phyloP scores from a whole-genome alignment of 1,140 invertebrate species.

The Ridgeia piscesae region DNA sequence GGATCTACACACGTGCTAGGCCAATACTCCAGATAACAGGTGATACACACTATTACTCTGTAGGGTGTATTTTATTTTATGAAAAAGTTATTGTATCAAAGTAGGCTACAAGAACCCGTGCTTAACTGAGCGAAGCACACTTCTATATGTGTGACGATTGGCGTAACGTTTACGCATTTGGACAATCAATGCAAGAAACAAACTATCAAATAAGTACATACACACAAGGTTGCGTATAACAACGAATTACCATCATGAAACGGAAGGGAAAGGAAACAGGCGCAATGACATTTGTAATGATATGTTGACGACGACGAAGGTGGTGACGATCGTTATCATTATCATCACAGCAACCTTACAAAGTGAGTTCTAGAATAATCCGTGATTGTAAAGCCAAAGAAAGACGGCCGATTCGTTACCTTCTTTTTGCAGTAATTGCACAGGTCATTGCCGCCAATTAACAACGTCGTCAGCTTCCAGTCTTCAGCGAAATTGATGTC shows the following conservation, averaged over 20 bases:
- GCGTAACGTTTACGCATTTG: too few relatives aligned
- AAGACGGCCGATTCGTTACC: slow-evolving; percentile 31
- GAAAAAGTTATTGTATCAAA: neutral
- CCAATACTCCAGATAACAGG: neutral
- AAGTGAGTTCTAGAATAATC: slow-evolving; percentile 33
- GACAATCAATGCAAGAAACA: too few relatives aligned
- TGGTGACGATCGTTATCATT: too few relatives aligned
- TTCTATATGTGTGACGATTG: too few relatives aligned
- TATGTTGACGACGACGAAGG: too few relatives aligned
- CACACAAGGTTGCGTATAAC: too few relatives aligned
- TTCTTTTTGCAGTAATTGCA: slow-evolving; percentile 69
- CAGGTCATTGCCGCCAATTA: slow-evolving; percentile 82
- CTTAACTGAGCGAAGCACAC: too few relatives aligned
- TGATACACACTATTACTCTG: neutral
- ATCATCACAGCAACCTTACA: neutral
- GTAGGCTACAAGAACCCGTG: too few relatives aligned
- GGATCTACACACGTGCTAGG: neutral
- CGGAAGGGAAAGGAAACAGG: too few relatives aligned
- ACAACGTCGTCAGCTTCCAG: slow-evolving; percentile 79
- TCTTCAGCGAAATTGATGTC: slow-evolving; percentile 48
- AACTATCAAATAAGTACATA: too few relatives aligned
- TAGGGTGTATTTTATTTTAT: neutral
- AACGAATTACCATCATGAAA: too few relatives aligned
- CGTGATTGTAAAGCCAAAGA: slow-evolving; percentile 61
- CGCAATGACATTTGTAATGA: too few relatives aligned